Evolutionary conservation across 2,888 invertebrate genomes (phyloP).

Genomic region (Drosophila tanythrix): DNA sequence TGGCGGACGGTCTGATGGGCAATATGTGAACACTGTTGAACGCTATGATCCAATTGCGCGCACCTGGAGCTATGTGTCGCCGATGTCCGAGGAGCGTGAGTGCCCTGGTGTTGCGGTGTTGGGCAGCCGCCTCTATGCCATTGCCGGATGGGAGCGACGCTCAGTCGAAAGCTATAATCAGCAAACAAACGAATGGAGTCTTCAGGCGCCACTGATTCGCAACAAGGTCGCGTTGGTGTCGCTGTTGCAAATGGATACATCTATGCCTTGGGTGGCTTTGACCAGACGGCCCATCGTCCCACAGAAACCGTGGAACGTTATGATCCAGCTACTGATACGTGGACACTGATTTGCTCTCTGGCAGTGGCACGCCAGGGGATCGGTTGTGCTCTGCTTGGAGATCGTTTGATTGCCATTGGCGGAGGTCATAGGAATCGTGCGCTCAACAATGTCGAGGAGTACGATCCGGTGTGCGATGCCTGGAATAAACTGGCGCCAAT

Average conservation of each 20-base stretch:
- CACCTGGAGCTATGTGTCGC: slow-evolving; percentile 95
- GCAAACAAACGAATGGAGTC: slow-evolving; percentile 90
- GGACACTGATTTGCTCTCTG: slow-evolving; percentile 93
- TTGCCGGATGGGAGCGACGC: slow-evolving; percentile 95
- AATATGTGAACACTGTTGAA: slow-evolving; percentile 93
- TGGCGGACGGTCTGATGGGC: accelerated
- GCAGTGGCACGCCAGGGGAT: slow-evolving; percentile 94
- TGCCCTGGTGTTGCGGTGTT: slow-evolving; percentile 96
- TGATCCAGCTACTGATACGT: slow-evolving; percentile 91
- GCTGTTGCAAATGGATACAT: slow-evolving; percentile 94
- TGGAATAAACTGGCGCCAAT: too few relatives aligned
- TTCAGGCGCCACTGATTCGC: slow-evolving; percentile 94
- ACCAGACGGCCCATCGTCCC: slow-evolving; percentile 89
- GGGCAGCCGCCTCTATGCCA: slow-evolving; percentile 93
- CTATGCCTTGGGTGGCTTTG: slow-evolving; percentile 97
- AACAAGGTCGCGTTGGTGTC: slow-evolving; percentile 95
- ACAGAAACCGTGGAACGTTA: slow-evolving; percentile 96
- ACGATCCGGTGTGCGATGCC: too few relatives aligned
- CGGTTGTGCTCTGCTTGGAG: slow-evolving; percentile 93
- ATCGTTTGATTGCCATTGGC: slow-evolving; percentile 91
- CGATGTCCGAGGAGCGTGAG: slow-evolving; percentile 93
- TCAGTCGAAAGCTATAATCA: slow-evolving; percentile 95
- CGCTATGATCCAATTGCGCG: slow-evolving; percentile 95
- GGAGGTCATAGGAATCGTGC: slow-evolving; percentile 96
- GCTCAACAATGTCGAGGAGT: too few relatives aligned